Evolutionary conservation across 2,113 vertebrate species (phyloP).

Genomic region (Eulemur rufifrons): DNA sequence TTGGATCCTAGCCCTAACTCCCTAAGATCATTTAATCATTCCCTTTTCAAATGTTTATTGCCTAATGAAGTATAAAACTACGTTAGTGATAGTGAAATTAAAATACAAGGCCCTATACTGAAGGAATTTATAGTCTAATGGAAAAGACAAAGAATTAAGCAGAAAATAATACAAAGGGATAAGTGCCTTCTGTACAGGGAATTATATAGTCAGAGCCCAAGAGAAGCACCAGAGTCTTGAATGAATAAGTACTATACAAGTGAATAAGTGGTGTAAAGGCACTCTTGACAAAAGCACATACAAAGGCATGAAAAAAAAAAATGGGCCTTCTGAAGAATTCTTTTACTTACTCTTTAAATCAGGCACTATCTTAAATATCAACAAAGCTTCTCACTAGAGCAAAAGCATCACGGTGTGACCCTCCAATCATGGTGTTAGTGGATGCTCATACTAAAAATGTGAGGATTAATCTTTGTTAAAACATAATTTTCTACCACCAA

Average conservation of each 20-base stretch:
- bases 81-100: background rate
- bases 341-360: background rate
- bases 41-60: conserved; percentile 27
- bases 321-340: background rate
- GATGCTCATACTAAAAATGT: background rate
- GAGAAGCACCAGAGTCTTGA: background rate
- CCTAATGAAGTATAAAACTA: background rate
- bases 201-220: background rate
- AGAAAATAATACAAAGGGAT: background rate
- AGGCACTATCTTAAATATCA: background rate
- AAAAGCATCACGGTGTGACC: background rate
- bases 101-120: background rate
- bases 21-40: conserved; percentile 23
- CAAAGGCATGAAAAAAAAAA: background rate
- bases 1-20: background rate
- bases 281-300: background rate
- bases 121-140: background rate
- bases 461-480: background rate
- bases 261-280: background rate
- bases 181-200: background rate
- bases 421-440: background rate
- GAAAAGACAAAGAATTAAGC: background rate
- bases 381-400: background rate
- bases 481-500: background rate
- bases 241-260: background rate